Evolutionary conservation across 2,888 invertebrate genomes (phyloP).

Genomic region (Drosophila longiperda): DNA sequence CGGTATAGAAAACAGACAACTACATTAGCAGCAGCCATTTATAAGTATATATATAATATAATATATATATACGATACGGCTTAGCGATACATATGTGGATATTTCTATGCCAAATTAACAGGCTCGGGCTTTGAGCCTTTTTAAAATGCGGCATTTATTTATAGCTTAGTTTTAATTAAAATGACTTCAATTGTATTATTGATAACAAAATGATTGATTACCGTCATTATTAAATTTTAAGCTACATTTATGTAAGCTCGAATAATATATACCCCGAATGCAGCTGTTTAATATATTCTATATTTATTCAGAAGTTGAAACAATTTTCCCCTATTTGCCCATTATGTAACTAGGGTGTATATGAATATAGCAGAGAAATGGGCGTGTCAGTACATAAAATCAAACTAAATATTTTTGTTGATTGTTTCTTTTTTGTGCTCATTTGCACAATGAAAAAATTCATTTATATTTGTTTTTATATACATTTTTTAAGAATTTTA

Average conservation of each 20-base stretch:
- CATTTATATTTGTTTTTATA: neutral
- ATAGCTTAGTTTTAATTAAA: slow-evolving; percentile 64
- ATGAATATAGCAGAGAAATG: neutral
- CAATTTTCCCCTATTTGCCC: neutral
- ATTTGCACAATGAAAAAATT: neutral
- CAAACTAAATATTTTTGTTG: neutral
- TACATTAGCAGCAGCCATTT: slow-evolving; percentile 17
- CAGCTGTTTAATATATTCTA: neutral
- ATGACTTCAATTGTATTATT: slow-evolving; percentile 38
- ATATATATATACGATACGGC: slow-evolving; percentile 10
- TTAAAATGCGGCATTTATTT: slow-evolving; percentile 35
- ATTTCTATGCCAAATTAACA: slow-evolving; percentile 14
- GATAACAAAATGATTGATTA: slow-evolving; percentile 20
- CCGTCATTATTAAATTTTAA: too few relatives aligned
- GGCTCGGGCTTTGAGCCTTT: slow-evolving; percentile 36
- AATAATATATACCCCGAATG: neutral
- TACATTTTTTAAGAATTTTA: neutral
- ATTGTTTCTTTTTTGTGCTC: neutral
- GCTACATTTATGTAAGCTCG: neutral
- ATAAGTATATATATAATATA: neutral
- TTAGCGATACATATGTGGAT: slow-evolving; percentile 14
- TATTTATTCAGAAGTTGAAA: neutral
- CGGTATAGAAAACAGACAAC: slow-evolving; percentile 26
- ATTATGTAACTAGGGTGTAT: neutral
- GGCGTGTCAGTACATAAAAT: neutral